phyloP scores from a whole-genome alignment of 2,113 vertebrate genomes.

The Loxodonta africana region DNA sequence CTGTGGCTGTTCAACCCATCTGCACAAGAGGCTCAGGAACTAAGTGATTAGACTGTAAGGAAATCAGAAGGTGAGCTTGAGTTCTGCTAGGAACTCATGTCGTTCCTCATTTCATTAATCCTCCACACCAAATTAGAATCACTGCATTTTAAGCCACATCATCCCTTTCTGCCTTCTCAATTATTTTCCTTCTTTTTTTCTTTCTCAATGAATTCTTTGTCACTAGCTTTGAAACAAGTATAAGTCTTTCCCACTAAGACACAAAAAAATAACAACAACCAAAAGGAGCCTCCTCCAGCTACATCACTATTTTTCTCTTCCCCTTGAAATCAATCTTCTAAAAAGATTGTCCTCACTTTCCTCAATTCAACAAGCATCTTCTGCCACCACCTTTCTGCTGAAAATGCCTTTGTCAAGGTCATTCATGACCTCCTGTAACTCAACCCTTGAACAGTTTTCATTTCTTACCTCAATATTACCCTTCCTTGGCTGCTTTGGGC shows the following conservation, averaged over 20 bases:
- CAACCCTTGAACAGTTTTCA: background rate
- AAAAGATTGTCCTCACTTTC: background rate
- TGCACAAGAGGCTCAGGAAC: background rate
- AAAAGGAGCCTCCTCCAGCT: background rate
- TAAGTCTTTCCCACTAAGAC: conserved; percentile 14
- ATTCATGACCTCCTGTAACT: background rate
- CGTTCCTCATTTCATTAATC: background rate
- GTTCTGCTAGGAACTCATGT: background rate
- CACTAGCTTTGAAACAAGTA: conserved; percentile 22
- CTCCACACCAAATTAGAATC: background rate
- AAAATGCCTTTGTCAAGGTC: background rate
- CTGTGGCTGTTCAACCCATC: background rate
- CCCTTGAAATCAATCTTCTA: background rate
- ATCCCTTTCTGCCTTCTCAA: background rate
- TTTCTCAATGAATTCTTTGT: background rate
- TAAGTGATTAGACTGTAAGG: background rate
- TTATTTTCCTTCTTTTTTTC: background rate
- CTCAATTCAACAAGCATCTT: background rate
- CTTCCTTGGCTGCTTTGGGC: background rate
- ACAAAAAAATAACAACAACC: background rate
- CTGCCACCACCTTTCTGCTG: background rate
- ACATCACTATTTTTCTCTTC: conserved; percentile 20
- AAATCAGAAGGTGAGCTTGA: background rate
- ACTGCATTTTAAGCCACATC: background rate
- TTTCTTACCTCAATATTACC: background rate